phyloP scores from a whole-genome alignment of 2,113 vertebrate species.

The Caretta caretta region DNA sequence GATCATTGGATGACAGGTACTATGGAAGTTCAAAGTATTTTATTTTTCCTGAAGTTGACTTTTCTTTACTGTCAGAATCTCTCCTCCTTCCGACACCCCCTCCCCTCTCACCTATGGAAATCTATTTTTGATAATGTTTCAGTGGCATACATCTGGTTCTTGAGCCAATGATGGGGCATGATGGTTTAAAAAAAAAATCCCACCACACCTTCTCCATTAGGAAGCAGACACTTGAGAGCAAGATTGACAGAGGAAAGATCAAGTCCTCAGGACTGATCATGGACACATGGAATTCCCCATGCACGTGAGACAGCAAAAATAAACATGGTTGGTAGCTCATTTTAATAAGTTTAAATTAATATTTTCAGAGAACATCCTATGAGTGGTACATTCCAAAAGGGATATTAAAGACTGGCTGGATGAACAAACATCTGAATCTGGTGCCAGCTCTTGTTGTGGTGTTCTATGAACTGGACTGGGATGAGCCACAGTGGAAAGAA shows the following conservation, averaged over 20 bases:
- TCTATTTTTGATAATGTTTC: neutral
- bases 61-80: neutral
- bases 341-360: constrained; percentile 11
- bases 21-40: neutral
- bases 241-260: neutral
- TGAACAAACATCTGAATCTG: constrained; percentile 98
- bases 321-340: neutral
- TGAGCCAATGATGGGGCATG: neutral
- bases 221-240: neutral
- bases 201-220: neutral
- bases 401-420: constrained; percentile 97
- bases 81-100: neutral
- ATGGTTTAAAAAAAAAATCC: neutral
- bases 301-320: rapidly evolving
- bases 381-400: constrained; percentile 99
- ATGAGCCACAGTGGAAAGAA: constrained; percentile 97
- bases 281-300: neutral
- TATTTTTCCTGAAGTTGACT: neutral
- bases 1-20: neutral
- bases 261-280: rapidly evolving
- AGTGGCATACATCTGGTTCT: neutral
- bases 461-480: constrained; percentile 98
- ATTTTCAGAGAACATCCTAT: constrained; percentile 92
- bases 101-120: no score
- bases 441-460: constrained; percentile 97